Evolutionary conservation across 2,888 invertebrate genomes (phyloP), one percentile per base, ranked within the genome.

Genomic region (Pollenia labialis): DNA sequence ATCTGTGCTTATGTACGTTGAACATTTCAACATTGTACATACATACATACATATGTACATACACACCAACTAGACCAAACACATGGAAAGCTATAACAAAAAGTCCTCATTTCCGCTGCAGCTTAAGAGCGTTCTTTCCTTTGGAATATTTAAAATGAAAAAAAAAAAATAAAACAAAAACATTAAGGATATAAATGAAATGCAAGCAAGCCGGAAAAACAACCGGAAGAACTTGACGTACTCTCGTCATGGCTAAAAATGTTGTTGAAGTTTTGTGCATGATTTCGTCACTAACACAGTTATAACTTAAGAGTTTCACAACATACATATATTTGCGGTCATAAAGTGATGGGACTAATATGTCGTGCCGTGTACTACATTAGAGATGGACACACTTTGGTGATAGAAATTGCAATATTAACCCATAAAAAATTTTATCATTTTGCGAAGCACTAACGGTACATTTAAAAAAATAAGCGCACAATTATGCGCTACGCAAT

Each of bases 91-190:
- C 87, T 88, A 88, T 89, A 89, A 89, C 89, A 91, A 83, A 89
- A 89, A 89, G 89, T 91, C 88, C 90, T 90, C 90, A 91, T 92
- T 91, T 91, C 91, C 91, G 91, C 88, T 89, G 76, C 85, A 89
- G 91, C 90, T 91, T 91, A 91, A 90, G 88, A 90, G 89, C 88
- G 89, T 83, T 89, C 90, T 87, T 91, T 91, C 91, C 85, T 85
- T 85, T 87, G 77, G 62, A 74, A 74, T 69, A 69, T 79, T 80
- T 69, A 44, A 79, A 68, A 68, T 18, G n/a, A 56, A 64, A 60
- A 82, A 71, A 54, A 9, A 12, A 60, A 64, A 72, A 48, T 32
- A 44, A 64, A 72, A 48, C 44, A 44, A 48, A 71, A 87, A 77
- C 52, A 68, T 81, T 14, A 52, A 56, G 32, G 64, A 66, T 32